A percentile compares a stretch with the other conserved stretches of the same genome.
These are phyloP conservation scores for Sebastes glaucus DNA, from an alignment of 2,797 vertebrate genomes.

Conservation along the genomic window DNA sequence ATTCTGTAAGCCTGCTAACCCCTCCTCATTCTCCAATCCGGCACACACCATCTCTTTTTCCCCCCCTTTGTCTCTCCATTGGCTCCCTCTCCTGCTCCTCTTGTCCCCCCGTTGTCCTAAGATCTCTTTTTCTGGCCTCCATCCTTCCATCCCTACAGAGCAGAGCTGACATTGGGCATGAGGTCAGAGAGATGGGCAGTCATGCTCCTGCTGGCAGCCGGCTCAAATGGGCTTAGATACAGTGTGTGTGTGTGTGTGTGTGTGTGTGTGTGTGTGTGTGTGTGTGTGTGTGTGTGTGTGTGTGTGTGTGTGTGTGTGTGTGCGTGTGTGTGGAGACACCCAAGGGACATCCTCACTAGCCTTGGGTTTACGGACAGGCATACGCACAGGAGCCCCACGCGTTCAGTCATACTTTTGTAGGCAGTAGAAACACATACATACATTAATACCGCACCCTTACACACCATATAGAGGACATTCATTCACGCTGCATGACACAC, in stretches of 20 bases:
- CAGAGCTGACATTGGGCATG: constrained; percentile 79
- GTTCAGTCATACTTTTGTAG: constrained; percentile 32
- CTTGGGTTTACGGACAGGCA: constrained; percentile 44
- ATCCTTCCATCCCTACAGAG: constrained; percentile 69
- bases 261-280: constrained; percentile 26
- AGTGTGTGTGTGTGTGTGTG: constrained; percentile 46
- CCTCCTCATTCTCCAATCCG: constrained; percentile 50
- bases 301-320: constrained; percentile 42
- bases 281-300: constrained; percentile 42
- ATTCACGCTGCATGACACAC: not conserved
- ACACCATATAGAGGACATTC: not conserved
- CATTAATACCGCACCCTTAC: not conserved
- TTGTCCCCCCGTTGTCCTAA: constrained; percentile 45
- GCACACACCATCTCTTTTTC: constrained; percentile 17
- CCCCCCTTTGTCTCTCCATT: constrained; percentile 44
- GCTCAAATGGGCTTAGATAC: constrained; percentile 78
- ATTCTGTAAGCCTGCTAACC: constrained; percentile 47
- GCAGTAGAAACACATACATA: not conserved
- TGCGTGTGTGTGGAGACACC: constrained; percentile 63
- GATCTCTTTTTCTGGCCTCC: constrained; percentile 70
- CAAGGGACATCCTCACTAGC: constrained; percentile 63
- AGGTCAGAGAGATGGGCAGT: constrained; percentile 82
- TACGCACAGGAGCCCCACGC: constrained; percentile 26
- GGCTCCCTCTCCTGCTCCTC: constrained; percentile 43
- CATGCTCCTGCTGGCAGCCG: constrained; percentile 72